A percentile compares a stretch with the other conserved stretches of the same genome.
These are phyloP conservation scores for Blastobasis adustella DNA, from an alignment of 2,888 invertebrate species.

Conservation along the genomic window DNA sequence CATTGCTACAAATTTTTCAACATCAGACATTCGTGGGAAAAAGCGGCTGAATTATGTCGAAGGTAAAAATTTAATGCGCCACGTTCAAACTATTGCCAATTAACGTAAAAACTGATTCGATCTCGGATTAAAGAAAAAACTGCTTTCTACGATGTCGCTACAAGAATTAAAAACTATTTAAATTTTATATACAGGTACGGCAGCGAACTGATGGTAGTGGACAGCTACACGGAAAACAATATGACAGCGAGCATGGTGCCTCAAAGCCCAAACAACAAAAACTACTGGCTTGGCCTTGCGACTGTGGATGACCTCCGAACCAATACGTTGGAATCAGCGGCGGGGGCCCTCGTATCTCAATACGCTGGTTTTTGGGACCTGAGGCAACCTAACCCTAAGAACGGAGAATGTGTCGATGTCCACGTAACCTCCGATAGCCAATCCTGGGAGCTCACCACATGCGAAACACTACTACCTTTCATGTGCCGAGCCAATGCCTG, in stretches of 20 bases:
- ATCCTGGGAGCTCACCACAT: slow-evolving; percentile 95
- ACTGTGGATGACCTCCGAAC: slow-evolving; percentile 94
- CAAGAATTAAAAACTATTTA: slow-evolving; percentile 32
- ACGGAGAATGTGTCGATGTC: slow-evolving; percentile 94
- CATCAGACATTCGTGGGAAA: slow-evolving; percentile 96
- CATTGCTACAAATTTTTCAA: slow-evolving; percentile 97
- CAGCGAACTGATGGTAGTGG: slow-evolving; percentile 93
- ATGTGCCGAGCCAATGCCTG: slow-evolving; percentile 95
- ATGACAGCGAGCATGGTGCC: slow-evolving; percentile 88
- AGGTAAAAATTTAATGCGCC: slow-evolving; percentile 79
- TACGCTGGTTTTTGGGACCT: slow-evolving; percentile 96
- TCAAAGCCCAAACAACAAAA: slow-evolving; percentile 79
- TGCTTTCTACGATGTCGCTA: too few species aligned
- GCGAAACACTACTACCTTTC: slow-evolving; percentile 94
- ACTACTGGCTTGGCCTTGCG: slow-evolving; percentile 93
- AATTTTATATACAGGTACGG: slow-evolving; percentile 83
- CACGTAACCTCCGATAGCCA: slow-evolving; percentile 81
- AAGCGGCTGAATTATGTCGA: slow-evolving; percentile 94
- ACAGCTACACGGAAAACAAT: slow-evolving; percentile 93
- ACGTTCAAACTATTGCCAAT: neutral
- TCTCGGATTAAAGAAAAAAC: too few species aligned
- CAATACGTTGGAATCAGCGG: slow-evolving; percentile 95
- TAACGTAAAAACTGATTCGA: neutral
- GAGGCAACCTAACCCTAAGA: slow-evolving; percentile 89
- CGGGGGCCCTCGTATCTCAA: slow-evolving; percentile 91